Evolutionary conservation across 1,140 invertebrate species (phyloP), one percentile per base, ranked within the genome.

Genomic region (Philotrypesis tridentata): DNA sequence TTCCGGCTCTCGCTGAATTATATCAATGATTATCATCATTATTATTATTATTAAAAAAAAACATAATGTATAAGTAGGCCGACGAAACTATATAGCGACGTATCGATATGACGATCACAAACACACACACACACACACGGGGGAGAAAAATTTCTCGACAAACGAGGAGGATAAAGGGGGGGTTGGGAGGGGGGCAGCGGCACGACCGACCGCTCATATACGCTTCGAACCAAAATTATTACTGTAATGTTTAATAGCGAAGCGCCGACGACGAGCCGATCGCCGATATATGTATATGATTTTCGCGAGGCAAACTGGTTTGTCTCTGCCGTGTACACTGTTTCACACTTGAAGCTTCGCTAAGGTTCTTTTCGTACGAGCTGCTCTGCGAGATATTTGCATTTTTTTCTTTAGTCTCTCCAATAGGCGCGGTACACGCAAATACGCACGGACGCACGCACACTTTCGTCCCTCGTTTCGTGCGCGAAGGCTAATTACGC

Each of bases 191-290:
- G n/a, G n/a, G n/a, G n/a, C n/a, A n/a, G n/a, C n/a, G n/a, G n/a
- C n/a, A 85, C 84, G 61, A 85, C 84, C 83, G 85, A 86, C 79
- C 85, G 85, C 85, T 84, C 71, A n/a, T n/a, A n/a, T n/a, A 78
- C 77, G 83, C 84, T 86, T 86, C 29, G 75, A 86, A 87, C 79
- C 82, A 84, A 84, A 86, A 85, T 86, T 85, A 86, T 75, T 84
- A 79, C n/a, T n/a, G n/a, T n/a, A n/a, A n/a, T n/a, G n/a, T n/a
- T 79, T 37, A 55, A 79, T 40, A 70, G 82, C 74, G 37, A 63
- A 79, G 70, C 82, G 76, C 79, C 17, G 43, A 12, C 12, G 17
- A 14, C 2, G 43, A 21, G 23, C 23, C 11, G 27, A 27, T 27
- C 11, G 7, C n/a, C 9, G 23, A 25, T 11, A 82, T 75, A 85